Base-by-base conservation (phyloP, 2,797 vertebrate species). In the Rhadinocentrus ornatus region DNA sequence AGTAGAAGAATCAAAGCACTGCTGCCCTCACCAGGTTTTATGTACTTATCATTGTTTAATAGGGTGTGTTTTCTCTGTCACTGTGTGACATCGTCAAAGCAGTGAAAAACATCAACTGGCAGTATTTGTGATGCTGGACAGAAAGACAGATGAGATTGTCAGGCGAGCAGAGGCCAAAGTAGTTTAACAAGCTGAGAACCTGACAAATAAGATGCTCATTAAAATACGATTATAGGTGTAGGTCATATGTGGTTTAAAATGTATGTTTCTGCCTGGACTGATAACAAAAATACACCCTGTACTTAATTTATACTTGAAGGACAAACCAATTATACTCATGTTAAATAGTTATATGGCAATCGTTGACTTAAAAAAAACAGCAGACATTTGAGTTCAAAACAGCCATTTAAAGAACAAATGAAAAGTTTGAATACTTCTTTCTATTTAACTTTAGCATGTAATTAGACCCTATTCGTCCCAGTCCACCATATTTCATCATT, bases 1-100 rank as follows among this genome's bases (percentile, higher is more conserved):
- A 59, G 53, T 37, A 82, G 69, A 62, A 73, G 75, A 87, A 87
- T 86, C 81, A 88, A 90, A 86, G 83, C 78, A 6, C 52, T 79
- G 83, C 74, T 89, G 89, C 86, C 82, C 88, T 90, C 81, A 84
- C 83, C 75, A 89, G 86, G 85, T 89, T 83, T 79, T 84, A 87
- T 88, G 86, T 79, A 86, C 88, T 87, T 86, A 89, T 81, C 82
- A 78, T 88, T 88, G 90, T 89, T 91, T 90, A 93, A 93, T 86
- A 88, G 88, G 89, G 90, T 91, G 88, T 88, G 86, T 89, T 89
- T 89, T 85, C 69, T 88, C 88, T 83, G 83, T 89, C 87, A 88
- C 89, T 81, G 87, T 82, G 65, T 88, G 88, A 86, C 62, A 75
- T 81, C 29, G 66, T 88, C 90, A 88, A 91, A 91, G 78, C 83